Conservation (phyloP, 2,113 vertebrate species). For the Phainopepla nitens region DNA sequence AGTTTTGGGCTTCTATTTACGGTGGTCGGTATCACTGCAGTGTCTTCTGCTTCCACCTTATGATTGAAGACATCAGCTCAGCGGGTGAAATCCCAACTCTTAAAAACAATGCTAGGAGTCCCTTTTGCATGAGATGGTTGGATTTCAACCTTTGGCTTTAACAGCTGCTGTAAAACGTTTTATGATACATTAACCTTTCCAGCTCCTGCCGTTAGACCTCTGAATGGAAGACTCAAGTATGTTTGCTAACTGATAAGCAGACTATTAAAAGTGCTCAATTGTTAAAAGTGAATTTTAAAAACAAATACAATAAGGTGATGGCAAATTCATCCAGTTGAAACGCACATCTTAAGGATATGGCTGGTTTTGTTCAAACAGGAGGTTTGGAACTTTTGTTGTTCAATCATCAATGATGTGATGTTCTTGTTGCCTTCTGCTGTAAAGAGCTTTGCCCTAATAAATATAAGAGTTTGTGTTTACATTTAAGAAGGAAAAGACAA, state of each 20-base stretch:
- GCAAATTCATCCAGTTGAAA: neutral
- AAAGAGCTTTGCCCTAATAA: neutral
- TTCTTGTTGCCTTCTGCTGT: neutral
- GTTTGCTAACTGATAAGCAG: neutral
- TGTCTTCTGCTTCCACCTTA: neutral
- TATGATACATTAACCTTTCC: neutral
- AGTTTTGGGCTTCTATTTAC: neutral
- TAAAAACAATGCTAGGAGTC: neutral
- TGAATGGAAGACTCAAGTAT: neutral
- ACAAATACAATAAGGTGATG: neutral
- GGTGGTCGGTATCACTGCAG: neutral
- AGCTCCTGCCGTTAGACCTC: neutral
- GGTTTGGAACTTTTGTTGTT: neutral
- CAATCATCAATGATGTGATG: neutral
- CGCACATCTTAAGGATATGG: fast-evolving
- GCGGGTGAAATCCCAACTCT: neutral
- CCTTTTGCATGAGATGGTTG: neutral
- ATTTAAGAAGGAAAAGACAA: neutral
- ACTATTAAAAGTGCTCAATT: neutral
- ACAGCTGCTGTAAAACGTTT: neutral
- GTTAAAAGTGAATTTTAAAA: neutral
- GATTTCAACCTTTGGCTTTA: neutral
- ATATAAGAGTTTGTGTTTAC: neutral
- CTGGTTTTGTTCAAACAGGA: neutral
- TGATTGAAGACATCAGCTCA: neutral